Base-by-base conservation (phyloP, 1,140 invertebrate species). In the Ceratitis capitata region DNA sequence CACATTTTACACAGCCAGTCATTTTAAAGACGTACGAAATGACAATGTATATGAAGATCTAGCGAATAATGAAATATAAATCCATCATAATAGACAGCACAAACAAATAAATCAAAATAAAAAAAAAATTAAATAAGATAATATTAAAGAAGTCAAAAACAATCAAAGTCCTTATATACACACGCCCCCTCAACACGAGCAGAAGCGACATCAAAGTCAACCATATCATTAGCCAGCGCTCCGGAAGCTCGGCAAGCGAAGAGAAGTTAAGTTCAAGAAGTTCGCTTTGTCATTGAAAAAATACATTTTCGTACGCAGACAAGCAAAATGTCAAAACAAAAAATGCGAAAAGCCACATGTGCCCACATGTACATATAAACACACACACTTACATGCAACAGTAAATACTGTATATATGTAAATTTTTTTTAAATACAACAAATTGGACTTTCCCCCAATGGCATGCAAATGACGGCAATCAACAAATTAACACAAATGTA, bases 221-320 rank as follows among this genome's bases (percentile, higher is more conserved):
- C 61, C 32, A 16, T 19, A 16, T 35, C 32, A 19, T 35, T 35
- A 69, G 14, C 12, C n/a, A n/a, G n/a, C n/a, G n/a, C n/a, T n/a
- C n/a, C 6, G 32, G 4, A 35, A 69, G 14, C 39, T 16, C 14
- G 61, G 32, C 5, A 32, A 19, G 14, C 7, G 61, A 6, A 16
- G 16, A 6, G 61, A 19, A 16, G 1, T 4, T n/a, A n/a, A 16
- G 12, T 35, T 0, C 4, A 69, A 5, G 32, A 69, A 69, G 61
- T 69, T 69, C 61, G 61, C 61, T 69, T 69, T 69, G 61, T 69
- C 32, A 69, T 69, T 69, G 61, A 6, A 69, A 69, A 69, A n/a
- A n/a, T n/a, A n/a, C 23, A 35, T 39, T 69, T 69, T 19, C 61
- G 39, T 32, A 35, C 16, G 14, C 23, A 32, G 14, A 32, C n/a